Evolutionary conservation across 1,140 invertebrate species (phyloP).

Genomic region (Lepidostoma basale): DNA sequence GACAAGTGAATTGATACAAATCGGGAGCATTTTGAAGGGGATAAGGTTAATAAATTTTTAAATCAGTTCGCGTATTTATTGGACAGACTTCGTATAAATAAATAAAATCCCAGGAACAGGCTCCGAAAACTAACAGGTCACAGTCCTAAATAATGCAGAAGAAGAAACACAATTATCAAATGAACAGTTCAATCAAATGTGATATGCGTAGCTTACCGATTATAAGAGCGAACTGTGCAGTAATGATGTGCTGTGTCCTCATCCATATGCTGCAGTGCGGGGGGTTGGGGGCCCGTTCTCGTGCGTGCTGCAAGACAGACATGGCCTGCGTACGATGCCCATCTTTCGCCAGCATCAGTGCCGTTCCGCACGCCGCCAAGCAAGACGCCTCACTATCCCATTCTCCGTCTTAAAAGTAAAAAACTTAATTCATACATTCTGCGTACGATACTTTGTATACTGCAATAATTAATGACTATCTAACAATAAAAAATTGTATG

Average conservation of each 20-base stretch:
- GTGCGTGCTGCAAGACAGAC: slow-evolving; percentile 38
- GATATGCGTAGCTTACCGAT: slow-evolving; percentile 22
- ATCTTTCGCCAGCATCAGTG: slow-evolving; percentile 26
- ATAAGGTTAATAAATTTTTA: no score
- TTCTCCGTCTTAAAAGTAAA: slow-evolving; percentile 17
- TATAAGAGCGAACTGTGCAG: slow-evolving; percentile 32
- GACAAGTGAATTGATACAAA: no score
- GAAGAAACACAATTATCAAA: background rate
- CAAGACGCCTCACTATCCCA: slow-evolving; percentile 42
- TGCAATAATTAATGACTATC: background rate
- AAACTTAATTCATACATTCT: no score
- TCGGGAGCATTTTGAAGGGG: no score
- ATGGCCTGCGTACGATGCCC: slow-evolving; percentile 29
- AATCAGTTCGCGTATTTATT: no score
- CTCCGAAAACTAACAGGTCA: no score
- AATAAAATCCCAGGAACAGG: no score
- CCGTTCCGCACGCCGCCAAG: slow-evolving; percentile 37
- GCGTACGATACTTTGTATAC: no score
- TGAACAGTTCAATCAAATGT: background rate
- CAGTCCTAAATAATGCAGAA: no score
- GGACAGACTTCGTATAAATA: no score
- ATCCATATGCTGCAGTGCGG: slow-evolving; percentile 42
- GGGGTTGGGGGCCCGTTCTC: slow-evolving; percentile 28
- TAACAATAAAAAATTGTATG: background rate
- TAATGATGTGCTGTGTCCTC: slow-evolving; percentile 43